phyloP scores from a whole-genome alignment of 1,140 invertebrate genomes.

The Drosophila murphyi region DNA sequence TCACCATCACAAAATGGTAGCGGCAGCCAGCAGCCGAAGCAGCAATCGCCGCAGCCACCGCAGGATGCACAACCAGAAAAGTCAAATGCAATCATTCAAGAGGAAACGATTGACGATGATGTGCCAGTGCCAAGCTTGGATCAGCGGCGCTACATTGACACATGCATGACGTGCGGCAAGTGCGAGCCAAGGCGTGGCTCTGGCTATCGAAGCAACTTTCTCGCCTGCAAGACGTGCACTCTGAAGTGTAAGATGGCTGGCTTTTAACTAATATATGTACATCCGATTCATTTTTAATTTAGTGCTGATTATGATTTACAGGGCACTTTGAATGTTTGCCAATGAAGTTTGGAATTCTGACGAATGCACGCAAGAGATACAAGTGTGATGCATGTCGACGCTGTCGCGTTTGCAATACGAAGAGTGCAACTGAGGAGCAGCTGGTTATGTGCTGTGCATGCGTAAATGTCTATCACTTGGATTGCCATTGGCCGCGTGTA shows the following conservation, averaged over 20 bases:
- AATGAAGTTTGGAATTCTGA: slow-evolving; percentile 43
- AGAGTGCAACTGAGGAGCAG: slow-evolving; percentile 6
- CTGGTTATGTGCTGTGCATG: slow-evolving; percentile 56
- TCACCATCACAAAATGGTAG: neutral
- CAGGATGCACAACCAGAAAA: neutral
- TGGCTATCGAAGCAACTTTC: slow-evolving; percentile 67
- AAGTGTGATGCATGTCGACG: slow-evolving; percentile 65
- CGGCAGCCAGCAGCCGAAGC: slow-evolving; percentile 10
- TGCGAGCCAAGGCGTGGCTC: slow-evolving; percentile 64
- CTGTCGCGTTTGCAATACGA: slow-evolving; percentile 40
- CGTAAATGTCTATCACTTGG: slow-evolving; percentile 55
- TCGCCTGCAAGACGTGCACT: slow-evolving; percentile 65
- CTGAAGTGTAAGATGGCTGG: slow-evolving; percentile 58
- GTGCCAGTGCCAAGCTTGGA: neutral
- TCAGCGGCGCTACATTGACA: slow-evolving; percentile 46
- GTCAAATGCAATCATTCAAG: slow-evolving; percentile 13
- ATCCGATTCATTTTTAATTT: neutral
- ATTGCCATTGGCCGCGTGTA: slow-evolving; percentile 63
- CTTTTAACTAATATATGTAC: neutral
- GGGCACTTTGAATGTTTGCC: slow-evolving; percentile 62
- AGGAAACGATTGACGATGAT: slow-evolving; percentile 1
- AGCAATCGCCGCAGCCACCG: slow-evolving; percentile 16
- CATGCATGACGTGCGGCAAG: slow-evolving; percentile 68
- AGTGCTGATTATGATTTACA: slow-evolving; percentile 17
- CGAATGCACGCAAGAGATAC: slow-evolving; percentile 57